Evolutionary conservation across 2,113 vertebrate genomes (phyloP).

Genomic region (Opisthocomus hoazin): DNA sequence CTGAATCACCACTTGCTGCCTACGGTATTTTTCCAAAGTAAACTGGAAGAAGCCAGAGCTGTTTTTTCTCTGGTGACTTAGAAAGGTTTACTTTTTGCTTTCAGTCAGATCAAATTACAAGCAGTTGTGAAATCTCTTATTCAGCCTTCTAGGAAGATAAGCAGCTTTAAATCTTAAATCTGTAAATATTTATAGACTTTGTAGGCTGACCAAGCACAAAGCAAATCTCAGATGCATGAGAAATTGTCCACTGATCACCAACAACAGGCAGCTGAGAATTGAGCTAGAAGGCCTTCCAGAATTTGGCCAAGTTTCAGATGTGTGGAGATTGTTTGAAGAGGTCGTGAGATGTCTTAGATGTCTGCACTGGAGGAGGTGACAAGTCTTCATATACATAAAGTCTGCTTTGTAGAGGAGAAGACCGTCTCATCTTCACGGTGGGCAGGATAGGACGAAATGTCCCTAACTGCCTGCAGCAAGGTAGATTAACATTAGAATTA

Average conservation of each 20-base stretch:
- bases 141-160: neutral
- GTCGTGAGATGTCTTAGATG: neutral
- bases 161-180: neutral
- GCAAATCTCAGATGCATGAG: accelerated
- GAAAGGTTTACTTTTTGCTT: neutral
- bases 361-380: neutral
- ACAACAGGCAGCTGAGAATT: neutral
- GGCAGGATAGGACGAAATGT: neutral
- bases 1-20: neutral
- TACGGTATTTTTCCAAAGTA: neutral
- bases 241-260: neutral
- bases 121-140: neutral
- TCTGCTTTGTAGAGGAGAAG: neutral
- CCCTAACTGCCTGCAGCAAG: neutral
- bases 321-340: neutral
- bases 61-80: neutral
- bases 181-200: neutral
- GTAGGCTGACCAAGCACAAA: neutral
- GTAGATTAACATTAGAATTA: neutral
- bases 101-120: neutral
- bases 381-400: neutral
- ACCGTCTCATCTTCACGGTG: neutral
- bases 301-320: accelerated
- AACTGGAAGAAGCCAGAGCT: neutral
- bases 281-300: neutral